phyloP scores from a whole-genome alignment of 1,140 invertebrate species.

The Pteromalus puparum region DNA sequence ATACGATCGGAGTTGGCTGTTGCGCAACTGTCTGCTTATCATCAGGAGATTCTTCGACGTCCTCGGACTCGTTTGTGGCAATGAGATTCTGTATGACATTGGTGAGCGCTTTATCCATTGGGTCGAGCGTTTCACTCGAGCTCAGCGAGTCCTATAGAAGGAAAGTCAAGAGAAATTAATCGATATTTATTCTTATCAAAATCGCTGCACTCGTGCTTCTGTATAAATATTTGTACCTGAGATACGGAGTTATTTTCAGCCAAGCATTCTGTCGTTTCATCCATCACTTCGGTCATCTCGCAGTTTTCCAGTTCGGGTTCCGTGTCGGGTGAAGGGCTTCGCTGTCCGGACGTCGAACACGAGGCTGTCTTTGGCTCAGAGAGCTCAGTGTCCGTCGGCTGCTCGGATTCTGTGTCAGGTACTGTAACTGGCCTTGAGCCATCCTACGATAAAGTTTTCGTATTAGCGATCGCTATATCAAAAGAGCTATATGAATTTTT shows the following conservation, averaged over 20 bases:
- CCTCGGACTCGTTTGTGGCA: slow-evolving; percentile 58
- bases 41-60: background rate
- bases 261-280: slow-evolving; percentile 7
- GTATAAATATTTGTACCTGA: slow-evolving; percentile 10
- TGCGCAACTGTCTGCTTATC: background rate
- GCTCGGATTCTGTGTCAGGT: slow-evolving; percentile 75
- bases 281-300: slow-evolving; percentile 50
- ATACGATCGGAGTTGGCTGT: slow-evolving; percentile 30
- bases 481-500: background rate
- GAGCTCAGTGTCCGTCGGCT: slow-evolving; percentile 71
- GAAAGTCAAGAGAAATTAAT: background rate
- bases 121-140: slow-evolving; percentile 57
- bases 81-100: slow-evolving; percentile 71
- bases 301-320: slow-evolving; percentile 68
- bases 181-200: no score
- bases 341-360: slow-evolving; percentile 67
- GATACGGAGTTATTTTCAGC: background rate
- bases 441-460: background rate
- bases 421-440: slow-evolving; percentile 70
- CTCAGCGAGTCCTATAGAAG: background rate
- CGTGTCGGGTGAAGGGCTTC: slow-evolving; percentile 71
- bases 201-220: no score
- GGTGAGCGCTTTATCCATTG: slow-evolving; percentile 68
- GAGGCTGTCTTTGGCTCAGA: slow-evolving; percentile 68
- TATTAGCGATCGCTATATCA: slow-evolving; percentile 59